These are phyloP conservation scores for Aethina tumida DNA, from an alignment of 1,140 invertebrate species.

Conservation along the genomic window DNA sequence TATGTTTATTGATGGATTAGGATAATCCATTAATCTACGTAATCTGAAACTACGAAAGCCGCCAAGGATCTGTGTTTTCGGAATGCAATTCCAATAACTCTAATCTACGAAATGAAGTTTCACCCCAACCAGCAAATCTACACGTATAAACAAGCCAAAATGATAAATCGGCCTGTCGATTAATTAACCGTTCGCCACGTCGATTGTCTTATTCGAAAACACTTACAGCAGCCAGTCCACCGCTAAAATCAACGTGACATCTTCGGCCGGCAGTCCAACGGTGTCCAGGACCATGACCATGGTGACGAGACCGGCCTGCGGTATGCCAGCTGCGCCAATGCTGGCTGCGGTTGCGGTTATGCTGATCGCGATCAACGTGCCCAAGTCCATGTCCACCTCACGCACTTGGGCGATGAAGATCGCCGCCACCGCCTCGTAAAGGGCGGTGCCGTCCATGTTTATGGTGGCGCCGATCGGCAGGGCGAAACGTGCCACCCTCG, in stretches of 20 bases:
- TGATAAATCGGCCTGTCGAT: too few relatives aligned
- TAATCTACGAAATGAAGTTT: too few relatives aligned
- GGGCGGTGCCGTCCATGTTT: slow-evolving; percentile 78
- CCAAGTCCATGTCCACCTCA: slow-evolving; percentile 50
- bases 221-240: slow-evolving; percentile 85
- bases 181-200: too few relatives aligned
- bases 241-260: slow-evolving; percentile 71
- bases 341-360: slow-evolving; percentile 78
- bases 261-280: slow-evolving; percentile 68
- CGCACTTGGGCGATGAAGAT: slow-evolving; percentile 76
- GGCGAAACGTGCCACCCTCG: slow-evolving; percentile 69
- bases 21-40: too few relatives aligned
- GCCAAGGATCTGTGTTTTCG: too few relatives aligned
- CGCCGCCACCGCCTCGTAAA: slow-evolving; percentile 77
- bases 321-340: slow-evolving; percentile 84
- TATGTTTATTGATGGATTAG: too few relatives aligned
- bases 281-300: slow-evolving; percentile 82
- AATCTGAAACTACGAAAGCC: too few relatives aligned
- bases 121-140: too few relatives aligned
- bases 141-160: too few relatives aligned
- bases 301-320: slow-evolving; percentile 72
- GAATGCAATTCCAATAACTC: too few relatives aligned
- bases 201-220: slow-evolving; percentile 2
- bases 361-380: slow-evolving; percentile 47
- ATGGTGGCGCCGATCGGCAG: slow-evolving; percentile 80